Conservation (phyloP, 2,113 vertebrate genomes). For the Colinus virginianus region DNA sequence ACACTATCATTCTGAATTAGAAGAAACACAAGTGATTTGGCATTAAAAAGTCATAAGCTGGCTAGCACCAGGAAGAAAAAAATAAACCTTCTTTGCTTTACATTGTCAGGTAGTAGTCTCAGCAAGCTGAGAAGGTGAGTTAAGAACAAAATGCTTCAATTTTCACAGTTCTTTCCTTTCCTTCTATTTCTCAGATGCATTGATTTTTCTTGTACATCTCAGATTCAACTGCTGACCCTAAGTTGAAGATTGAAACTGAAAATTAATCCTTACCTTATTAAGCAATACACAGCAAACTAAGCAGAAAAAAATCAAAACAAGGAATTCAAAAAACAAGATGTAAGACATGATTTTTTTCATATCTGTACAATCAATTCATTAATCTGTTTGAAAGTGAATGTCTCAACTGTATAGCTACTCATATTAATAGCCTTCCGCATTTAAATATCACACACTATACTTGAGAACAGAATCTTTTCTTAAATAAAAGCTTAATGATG, state of each 20-base stretch:
- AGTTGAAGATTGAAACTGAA: not conserved
- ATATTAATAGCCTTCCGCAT: not conserved
- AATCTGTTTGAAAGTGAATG: not conserved
- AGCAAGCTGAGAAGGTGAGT: not conserved
- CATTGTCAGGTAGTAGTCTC: not conserved
- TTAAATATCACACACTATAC: not conserved
- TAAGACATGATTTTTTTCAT: not conserved
- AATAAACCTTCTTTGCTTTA: conserved; percentile 4
- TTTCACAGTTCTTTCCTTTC: not conserved
- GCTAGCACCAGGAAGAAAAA: not conserved
- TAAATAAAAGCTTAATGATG: not conserved
- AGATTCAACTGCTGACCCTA: not conserved
- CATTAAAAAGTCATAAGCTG: not conserved
- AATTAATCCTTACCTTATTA: not conserved
- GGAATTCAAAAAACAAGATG: not conserved
- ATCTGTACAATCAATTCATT: not conserved
- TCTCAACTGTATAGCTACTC: not conserved
- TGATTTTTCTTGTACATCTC: not conserved
- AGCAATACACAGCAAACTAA: not conserved
- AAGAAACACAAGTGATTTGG: not conserved
- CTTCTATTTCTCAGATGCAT: not conserved
- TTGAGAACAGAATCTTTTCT: not conserved
- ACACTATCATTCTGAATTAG: conserved; percentile 5
- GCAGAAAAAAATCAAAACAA: not conserved
- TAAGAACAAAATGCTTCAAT: conserved; percentile 4